Conservation (phyloP, 2,113 vertebrate genomes). For the Hippoglossus stenolepis region DNA sequence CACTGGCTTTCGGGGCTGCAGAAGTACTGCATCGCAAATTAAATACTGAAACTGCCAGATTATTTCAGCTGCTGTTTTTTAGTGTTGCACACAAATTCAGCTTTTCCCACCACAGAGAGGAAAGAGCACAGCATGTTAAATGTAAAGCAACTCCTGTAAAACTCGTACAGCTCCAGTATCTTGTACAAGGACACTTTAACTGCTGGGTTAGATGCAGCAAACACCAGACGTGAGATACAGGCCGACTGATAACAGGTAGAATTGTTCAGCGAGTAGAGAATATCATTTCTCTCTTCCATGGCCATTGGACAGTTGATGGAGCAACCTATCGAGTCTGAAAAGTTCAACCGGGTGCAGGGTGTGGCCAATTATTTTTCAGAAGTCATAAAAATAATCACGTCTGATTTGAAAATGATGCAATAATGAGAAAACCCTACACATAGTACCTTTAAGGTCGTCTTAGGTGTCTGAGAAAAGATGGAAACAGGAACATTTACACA, state of each 20-base stretch:
- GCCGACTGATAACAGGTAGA: background rate
- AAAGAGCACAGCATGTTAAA: background rate
- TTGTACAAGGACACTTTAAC: slow-evolving; percentile 26
- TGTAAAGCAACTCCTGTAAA: background rate
- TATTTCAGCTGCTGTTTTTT: slow-evolving; percentile 8
- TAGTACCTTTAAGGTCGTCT: slow-evolving; percentile 65
- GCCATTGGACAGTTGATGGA: background rate
- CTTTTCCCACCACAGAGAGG: background rate
- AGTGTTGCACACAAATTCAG: background rate
- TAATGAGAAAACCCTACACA: slow-evolving; percentile 57
- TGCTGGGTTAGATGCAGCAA: background rate
- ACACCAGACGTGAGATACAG: background rate
- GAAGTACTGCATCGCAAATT: background rate
- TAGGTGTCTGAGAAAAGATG: slow-evolving; percentile 49
- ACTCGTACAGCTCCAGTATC: background rate
- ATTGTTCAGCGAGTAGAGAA: background rate
- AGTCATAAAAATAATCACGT: slow-evolving; percentile 1
- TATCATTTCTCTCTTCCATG: background rate
- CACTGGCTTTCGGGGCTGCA: background rate
- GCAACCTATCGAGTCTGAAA: background rate
- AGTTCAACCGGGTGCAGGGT: background rate
- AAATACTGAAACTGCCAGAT: background rate
- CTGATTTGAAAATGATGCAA: slow-evolving; percentile 14
- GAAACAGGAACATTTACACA: slow-evolving; percentile 71
- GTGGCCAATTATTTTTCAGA: background rate